Evolutionary conservation across 2,888 invertebrate species (phyloP).

Genomic region (Zaprionus bogoriensis): DNA sequence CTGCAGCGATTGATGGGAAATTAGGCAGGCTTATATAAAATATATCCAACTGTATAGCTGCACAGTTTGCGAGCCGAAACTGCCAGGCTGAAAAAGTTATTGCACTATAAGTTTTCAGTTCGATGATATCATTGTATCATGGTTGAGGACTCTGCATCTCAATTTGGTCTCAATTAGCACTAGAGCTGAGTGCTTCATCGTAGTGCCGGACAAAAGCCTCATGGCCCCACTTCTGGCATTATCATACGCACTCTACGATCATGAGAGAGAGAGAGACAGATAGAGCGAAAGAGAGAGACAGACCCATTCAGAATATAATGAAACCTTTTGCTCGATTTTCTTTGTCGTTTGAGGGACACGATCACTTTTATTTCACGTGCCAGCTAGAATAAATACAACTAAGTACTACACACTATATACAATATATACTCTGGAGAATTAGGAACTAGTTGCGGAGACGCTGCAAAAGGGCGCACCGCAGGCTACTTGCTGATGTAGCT

Average conservation of each 20-base stretch:
- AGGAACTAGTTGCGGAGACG: conserved; percentile 12
- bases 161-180: no score
- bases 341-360: conserved; percentile 3
- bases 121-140: no score
- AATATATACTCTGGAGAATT: background rate
- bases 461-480: background rate
- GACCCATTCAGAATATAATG: no score
- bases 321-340: background rate
- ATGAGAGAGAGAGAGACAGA: no score
- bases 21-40: background rate
- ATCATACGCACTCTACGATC: no score
- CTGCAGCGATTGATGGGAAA: background rate
- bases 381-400: conserved; percentile 10
- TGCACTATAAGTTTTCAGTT: no score
- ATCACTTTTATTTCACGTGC: background rate
- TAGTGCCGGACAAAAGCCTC: no score
- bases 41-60: background rate
- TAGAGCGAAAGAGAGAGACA: no score
- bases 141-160: no score
- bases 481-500: conserved; percentile 57
- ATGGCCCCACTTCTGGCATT: no score
- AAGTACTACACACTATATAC: background rate
- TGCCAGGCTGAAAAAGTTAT: background rate
- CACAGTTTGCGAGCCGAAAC: background rate
- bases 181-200: no score